A percentile compares a stretch with the other conserved stretches of the same genome.
These are phyloP conservation scores for Julus scanicus DNA, from an alignment of 2,888 invertebrate species.

Conservation along the genomic window DNA sequence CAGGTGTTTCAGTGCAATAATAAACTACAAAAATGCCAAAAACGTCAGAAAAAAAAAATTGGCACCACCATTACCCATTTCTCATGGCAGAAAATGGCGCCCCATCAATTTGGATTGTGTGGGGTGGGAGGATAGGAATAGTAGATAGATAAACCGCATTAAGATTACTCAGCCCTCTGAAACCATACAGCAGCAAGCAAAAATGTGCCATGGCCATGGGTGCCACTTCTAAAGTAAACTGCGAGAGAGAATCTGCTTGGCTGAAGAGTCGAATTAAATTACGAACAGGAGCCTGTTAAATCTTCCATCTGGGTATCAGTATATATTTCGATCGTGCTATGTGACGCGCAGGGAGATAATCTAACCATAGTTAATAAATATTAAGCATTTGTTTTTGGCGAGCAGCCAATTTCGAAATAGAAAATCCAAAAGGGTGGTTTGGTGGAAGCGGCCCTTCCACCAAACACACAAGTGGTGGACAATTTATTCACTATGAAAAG, in stretches of 20 bases:
- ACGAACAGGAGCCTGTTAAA: conserved; percentile 26
- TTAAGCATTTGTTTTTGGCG: conserved; percentile 41
- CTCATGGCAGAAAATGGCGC: neutral
- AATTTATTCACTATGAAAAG: neutral
- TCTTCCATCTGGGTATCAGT: conserved; percentile 13
- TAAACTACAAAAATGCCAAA: neutral
- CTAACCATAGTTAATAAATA: conserved; percentile 46
- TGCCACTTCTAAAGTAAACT: neutral
- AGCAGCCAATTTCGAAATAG: neutral
- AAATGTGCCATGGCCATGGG: neutral
- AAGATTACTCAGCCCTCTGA: neutral
- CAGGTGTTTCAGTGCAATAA: neutral
- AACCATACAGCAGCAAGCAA: neutral
- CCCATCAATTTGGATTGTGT: neutral
- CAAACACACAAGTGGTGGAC: neutral
- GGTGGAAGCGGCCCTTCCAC: neutral
- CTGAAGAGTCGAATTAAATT: neutral
- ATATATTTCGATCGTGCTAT: neutral
- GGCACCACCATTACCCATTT: neutral
- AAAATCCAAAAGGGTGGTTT: neutral
- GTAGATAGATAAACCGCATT: neutral
- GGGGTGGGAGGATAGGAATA: neutral
- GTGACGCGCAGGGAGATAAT: conserved; percentile 1
- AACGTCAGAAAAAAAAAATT: neutral
- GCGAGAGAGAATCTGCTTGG: neutral